phyloP scores from a whole-genome alignment of 2,888 invertebrate species.

The Chalcis sispes region DNA sequence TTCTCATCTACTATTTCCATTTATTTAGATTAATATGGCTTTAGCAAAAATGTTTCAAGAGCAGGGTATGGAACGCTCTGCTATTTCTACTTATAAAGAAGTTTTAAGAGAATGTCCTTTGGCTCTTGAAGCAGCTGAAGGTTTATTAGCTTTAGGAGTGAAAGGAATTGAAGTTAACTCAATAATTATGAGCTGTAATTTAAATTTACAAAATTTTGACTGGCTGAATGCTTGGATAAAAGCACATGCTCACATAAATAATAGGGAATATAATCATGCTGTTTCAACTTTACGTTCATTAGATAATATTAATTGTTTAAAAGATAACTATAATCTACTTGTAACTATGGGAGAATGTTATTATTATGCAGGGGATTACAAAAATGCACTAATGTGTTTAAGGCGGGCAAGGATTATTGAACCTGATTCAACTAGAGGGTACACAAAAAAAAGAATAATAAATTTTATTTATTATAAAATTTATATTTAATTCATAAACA shows the following conservation, averaged over 20 bases:
- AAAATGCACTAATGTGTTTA: constrained; percentile 80
- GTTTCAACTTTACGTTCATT: constrained; percentile 82
- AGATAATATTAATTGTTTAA: constrained; percentile 81
- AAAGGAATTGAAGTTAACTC: constrained; percentile 86
- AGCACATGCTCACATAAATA: constrained; percentile 81
- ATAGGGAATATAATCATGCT: constrained; percentile 83
- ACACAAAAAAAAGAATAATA: constrained; percentile 45
- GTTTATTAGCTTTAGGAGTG: constrained; percentile 83
- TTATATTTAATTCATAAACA: constrained; percentile 56
- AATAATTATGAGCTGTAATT: constrained; percentile 80
- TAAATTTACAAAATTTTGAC: constrained; percentile 72
- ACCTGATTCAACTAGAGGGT: constrained; percentile 73
- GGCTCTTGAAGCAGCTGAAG: constrained; percentile 86
- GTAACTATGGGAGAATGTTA: constrained; percentile 85
- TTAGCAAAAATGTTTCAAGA: constrained; percentile 85
- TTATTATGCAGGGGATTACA: constrained; percentile 84
- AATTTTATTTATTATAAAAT: constrained; percentile 7
- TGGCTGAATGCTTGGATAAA: constrained; percentile 82
- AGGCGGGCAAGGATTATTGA: constrained; percentile 75
- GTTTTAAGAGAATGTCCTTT: constrained; percentile 86
- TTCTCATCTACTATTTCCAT: constrained; percentile 5
- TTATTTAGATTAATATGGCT: constrained; percentile 80
- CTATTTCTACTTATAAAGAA: constrained; percentile 87
- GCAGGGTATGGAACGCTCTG: constrained; percentile 83
- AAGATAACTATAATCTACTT: constrained; percentile 83